Base-by-base conservation (phyloP, 1,140 invertebrate species). In the Polyergus mexicanus region DNA sequence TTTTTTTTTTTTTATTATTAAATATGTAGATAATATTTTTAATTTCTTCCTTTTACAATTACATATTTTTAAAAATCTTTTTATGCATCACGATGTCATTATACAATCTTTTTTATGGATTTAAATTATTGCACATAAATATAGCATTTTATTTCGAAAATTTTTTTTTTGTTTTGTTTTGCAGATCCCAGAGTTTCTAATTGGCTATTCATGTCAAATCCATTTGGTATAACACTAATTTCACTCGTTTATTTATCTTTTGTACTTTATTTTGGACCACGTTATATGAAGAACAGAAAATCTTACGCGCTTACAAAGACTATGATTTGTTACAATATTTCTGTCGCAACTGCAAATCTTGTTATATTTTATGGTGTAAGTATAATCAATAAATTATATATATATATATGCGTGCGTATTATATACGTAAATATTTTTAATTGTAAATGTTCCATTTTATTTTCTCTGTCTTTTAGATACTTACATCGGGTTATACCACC, bases 151-250 rank as follows among this genome's bases (percentile, higher is more conserved):
- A 16, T 51, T 51, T 51, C 1, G 5, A 19, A 51, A 51, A 16
- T 51, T 47, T 16, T 13, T 54, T 69, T 41, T 22, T 68, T 41
- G n/a, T n/a, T 63, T 41, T 0, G 83, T 88, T 86, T 96, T 95
- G 66, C 92, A 98, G 98, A 98, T 96, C 96, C 96, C 54, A 96
- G 98, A 91, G 97, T 98, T 85, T 97, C 97, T 89, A 96, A 97
- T 92, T 98, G 97, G 97, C 96, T 96, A 32, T 90, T 97, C 19
- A 97, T 97, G 96, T 92, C 94, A 58, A 95, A 95, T 66, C 96
- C 96, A 32, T 93, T 95, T 83, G 96, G 96, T 25, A 94, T 97
- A 2, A 81, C 96, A 28, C 87, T 94, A 32, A 94, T 96, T 88
- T 94, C 95, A 81, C 85, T 96, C 13, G 92, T 93, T 58, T 97